Evolutionary conservation across 35 echinoderm and acorn worm species (phyloP).

Genomic region (Stichopus chloronotus): DNA sequence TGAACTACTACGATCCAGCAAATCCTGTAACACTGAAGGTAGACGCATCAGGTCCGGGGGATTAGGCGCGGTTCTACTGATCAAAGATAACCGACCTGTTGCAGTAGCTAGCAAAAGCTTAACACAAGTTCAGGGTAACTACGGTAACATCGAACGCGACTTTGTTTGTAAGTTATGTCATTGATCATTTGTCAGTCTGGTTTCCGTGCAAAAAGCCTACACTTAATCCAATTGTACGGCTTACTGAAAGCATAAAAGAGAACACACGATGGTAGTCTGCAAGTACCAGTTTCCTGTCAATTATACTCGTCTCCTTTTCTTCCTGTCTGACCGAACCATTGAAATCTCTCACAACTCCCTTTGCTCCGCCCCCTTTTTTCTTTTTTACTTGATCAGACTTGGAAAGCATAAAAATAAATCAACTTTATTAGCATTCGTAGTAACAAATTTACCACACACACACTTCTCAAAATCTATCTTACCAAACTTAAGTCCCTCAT

Average conservation of each 20-base stretch:
- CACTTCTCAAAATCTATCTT: no score
- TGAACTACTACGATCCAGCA: not conserved
- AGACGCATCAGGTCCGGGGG: no score
- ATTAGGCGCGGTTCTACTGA: not conserved
- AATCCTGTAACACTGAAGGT: no score
- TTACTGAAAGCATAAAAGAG: not conserved
- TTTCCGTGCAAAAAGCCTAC: not conserved
- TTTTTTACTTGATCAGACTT: no score
- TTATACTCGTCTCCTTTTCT: not conserved
- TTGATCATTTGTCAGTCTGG: not conserved
- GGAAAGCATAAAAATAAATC: no score
- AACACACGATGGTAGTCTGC: not conserved
- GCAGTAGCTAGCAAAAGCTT: not conserved
- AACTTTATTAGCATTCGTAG: no score
- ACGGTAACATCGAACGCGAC: slow-evolving; percentile 1
- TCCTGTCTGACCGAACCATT: not conserved
- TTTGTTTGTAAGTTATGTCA: no score
- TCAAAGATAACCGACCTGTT: slow-evolving; percentile 1
- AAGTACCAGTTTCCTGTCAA: not conserved
- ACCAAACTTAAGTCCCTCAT: no score
- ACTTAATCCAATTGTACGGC: not conserved
- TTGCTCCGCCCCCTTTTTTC: not conserved
- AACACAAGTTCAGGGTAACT: not conserved
- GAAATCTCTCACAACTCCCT: not conserved
- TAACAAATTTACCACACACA: no score